Conservation (phyloP, 2,113 vertebrate genomes). For the Pluvialis apricaria region DNA sequence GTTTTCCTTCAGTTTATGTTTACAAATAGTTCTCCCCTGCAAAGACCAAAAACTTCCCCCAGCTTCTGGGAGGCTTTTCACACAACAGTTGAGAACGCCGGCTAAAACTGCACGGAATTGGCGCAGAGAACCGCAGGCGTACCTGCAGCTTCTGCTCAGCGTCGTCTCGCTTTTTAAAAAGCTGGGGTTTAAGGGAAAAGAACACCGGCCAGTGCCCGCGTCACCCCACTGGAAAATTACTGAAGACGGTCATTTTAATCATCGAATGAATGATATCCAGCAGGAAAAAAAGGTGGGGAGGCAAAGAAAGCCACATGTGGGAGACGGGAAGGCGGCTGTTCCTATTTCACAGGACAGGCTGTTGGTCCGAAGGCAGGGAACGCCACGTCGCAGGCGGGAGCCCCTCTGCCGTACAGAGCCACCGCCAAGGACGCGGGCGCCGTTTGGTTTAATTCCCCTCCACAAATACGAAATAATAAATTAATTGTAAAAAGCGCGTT, state of each 20-base stretch:
- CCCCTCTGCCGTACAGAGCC: conserved; percentile 24
- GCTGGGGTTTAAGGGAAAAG: neutral
- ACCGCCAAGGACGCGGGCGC: neutral
- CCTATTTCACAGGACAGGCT: conserved; percentile 27
- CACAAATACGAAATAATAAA: conserved; percentile 71
- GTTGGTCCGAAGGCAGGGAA: conserved; percentile 44
- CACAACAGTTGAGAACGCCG: neutral
- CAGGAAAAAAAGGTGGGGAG: neutral
- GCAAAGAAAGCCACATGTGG: neutral
- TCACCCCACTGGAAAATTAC: conserved; percentile 15
- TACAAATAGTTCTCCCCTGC: neutral
- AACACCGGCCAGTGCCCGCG: neutral
- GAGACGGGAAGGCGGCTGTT: neutral
- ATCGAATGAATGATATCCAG: neutral
- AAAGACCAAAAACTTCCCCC: neutral
- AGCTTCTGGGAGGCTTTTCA: neutral
- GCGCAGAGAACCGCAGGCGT: neutral
- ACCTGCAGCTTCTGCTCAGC: neutral
- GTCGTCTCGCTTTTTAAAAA: neutral
- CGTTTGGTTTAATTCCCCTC: conserved; percentile 59
- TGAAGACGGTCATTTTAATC: neutral
- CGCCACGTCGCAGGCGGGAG: neutral
- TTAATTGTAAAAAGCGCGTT: conserved; percentile 66
- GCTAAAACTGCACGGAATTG: neutral
- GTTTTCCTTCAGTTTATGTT: neutral